A percentile compares a stretch with the other conserved stretches of the same genome.
These are phyloP conservation scores for Zaprionus capensis DNA, from an alignment of 1,140 invertebrate species.

Conservation along the genomic window DNA sequence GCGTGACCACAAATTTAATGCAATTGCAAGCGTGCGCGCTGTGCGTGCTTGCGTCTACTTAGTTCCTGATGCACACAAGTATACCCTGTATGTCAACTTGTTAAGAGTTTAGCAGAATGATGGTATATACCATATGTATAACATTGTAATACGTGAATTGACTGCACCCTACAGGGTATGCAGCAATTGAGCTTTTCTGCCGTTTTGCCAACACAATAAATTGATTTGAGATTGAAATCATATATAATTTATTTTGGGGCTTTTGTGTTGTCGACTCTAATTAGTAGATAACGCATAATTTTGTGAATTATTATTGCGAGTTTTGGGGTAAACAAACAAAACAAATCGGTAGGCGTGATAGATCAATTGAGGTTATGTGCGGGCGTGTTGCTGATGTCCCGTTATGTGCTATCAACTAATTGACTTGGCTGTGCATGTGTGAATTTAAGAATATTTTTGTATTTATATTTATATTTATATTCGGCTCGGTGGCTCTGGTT, in stretches of 20 bases:
- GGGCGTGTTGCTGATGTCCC: too few relatives aligned
- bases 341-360: not conserved
- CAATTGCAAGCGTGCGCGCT: slow-evolving; percentile 22
- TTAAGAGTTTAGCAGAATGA: too few relatives aligned
- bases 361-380: slow-evolving; percentile 2
- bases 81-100: not conserved
- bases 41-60: not conserved
- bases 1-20: slow-evolving; percentile 35
- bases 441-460: slow-evolving; percentile 10
- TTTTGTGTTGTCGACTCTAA: slow-evolving; percentile 35
- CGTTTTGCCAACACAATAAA: slow-evolving; percentile 36
- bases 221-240: slow-evolving; percentile 57
- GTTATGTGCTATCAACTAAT: slow-evolving; percentile 34
- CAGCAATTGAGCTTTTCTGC: too few relatives aligned
- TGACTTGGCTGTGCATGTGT: slow-evolving; percentile 31
- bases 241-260: slow-evolving; percentile 40
- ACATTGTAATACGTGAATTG: too few relatives aligned
- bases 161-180: not conserved
- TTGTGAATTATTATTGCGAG: not conserved
- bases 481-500: not conserved
- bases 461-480: slow-evolving; percentile 5
- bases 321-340: not conserved
- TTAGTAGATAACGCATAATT: slow-evolving; percentile 16
- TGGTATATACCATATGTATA: too few relatives aligned
- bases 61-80: not conserved